Evolutionary conservation across 1,140 invertebrate species (phyloP).

Genomic region (Acyrthosiphon pisum): DNA sequence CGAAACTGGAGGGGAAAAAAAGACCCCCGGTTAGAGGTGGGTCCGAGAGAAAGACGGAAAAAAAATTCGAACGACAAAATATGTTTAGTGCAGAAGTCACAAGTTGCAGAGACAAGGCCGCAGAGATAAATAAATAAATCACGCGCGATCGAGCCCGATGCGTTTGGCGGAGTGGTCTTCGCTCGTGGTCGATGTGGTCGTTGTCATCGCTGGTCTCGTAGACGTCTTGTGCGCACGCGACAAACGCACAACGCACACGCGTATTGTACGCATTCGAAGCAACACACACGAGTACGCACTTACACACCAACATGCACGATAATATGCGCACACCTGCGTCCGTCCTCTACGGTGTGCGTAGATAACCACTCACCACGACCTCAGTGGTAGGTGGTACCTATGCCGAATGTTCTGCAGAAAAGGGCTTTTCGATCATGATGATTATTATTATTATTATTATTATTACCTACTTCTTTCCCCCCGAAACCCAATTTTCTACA

Average conservation of each 20-base stretch:
- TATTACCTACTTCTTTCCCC: no score
- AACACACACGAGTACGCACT: not conserved
- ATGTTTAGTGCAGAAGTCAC: not conserved
- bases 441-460: not conserved
- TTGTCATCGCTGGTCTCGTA: not conserved
- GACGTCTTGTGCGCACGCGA: conserved; percentile 6
- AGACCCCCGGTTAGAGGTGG: not conserved
- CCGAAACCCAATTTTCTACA: not conserved
- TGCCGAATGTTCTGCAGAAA: not conserved
- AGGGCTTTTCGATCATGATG: not conserved
- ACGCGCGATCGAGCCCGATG: not conserved
- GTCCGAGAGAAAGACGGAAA: not conserved
- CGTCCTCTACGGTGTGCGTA: not conserved
- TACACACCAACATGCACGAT: not conserved
- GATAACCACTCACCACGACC: not conserved
- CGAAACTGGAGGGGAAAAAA: not conserved
- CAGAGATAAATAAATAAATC: not conserved
- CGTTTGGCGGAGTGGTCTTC: not conserved
- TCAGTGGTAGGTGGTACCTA: not conserved
- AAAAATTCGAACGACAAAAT: not conserved
- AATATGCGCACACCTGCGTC: not conserved
- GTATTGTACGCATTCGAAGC: not conserved
- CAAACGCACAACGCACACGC: not conserved
- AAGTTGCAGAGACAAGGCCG: not conserved
- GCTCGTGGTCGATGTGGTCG: not conserved